Conservation (phyloP, 2,888 invertebrate species). For the Dryomyza anilis region DNA sequence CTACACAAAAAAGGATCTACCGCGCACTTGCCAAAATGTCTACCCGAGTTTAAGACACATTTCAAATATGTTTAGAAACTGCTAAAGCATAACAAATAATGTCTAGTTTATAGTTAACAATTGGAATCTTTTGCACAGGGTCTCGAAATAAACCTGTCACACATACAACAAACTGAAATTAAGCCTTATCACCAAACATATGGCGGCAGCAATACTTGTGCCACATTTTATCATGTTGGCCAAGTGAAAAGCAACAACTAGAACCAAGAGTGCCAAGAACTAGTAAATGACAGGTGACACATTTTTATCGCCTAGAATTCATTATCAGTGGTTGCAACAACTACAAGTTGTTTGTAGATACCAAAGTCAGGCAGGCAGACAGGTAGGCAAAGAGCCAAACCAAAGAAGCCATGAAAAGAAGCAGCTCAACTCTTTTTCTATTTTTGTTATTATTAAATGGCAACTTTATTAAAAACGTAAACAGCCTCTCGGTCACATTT, state of each 20-base stretch:
- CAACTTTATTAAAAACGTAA: no score
- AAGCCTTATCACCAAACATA: constrained; percentile 7
- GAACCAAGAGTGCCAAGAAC: background rate
- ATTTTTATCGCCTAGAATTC: constrained; percentile 6
- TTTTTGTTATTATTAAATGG: no score
- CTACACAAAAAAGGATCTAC: no score
- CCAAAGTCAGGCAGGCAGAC: no score
- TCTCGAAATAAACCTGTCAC: background rate
- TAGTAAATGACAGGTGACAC: background rate
- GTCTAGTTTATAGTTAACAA: background rate
- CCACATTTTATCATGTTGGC: background rate
- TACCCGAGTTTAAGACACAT: background rate
- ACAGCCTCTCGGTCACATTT: background rate
- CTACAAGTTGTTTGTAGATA: no score
- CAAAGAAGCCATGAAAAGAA: no score
- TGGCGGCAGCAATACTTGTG: background rate
- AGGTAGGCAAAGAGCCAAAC: no score
- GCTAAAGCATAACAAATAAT: background rate
- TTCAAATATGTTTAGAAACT: background rate
- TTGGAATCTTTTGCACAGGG: no score
- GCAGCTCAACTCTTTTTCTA: no score
- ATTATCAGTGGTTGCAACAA: no score
- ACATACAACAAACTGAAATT: background rate
- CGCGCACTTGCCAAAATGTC: background rate
- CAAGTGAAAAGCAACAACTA: background rate